phyloP scores from a whole-genome alignment of 1,140 invertebrate genomes.

The Zaprionus davidi region DNA sequence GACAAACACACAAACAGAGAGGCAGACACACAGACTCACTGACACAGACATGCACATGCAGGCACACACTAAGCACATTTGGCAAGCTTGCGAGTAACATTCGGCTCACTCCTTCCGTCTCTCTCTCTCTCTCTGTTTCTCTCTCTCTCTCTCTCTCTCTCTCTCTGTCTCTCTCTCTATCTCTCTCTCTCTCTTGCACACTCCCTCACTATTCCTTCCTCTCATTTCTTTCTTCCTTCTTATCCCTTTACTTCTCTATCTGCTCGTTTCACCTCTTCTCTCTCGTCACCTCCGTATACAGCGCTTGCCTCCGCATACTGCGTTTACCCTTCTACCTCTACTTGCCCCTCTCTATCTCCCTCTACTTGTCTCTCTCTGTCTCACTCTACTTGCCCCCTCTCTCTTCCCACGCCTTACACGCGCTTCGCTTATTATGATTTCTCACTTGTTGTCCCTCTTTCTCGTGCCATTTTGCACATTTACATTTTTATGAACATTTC shows the following conservation, averaged over 20 bases:
- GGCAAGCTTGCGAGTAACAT: conserved; percentile 56
- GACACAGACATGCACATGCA: conserved; percentile 1
- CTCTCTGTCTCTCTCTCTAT: background rate
- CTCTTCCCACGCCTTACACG: conserved; percentile 23
- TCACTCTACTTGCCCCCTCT: background rate
- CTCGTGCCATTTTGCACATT: conserved; percentile 70
- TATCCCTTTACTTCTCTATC: background rate
- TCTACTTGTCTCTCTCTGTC: background rate
- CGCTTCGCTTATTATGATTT: conserved; percentile 68
- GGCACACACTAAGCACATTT: conserved; percentile 25
- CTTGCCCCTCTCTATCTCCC: background rate
- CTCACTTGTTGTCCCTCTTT: conserved; percentile 49
- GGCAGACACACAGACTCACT: background rate
- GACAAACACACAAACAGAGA: conserved; percentile 17
- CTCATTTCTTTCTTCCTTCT: background rate
- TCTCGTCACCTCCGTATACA: no score
- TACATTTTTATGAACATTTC: conserved; percentile 82
- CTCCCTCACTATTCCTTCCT: background rate
- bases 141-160: background rate
- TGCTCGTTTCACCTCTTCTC: background rate
- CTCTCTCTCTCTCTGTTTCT: background rate
- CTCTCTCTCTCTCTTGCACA: background rate
- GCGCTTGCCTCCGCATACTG: no score
- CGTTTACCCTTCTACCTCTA: background rate
- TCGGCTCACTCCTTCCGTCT: conserved; percentile 4